Percentiles rank a stretch among this genome's conserved stretches.
Conservation (phyloP, 1,140 invertebrate genomes). For the Pemphigus obesinymphae region DNA sequence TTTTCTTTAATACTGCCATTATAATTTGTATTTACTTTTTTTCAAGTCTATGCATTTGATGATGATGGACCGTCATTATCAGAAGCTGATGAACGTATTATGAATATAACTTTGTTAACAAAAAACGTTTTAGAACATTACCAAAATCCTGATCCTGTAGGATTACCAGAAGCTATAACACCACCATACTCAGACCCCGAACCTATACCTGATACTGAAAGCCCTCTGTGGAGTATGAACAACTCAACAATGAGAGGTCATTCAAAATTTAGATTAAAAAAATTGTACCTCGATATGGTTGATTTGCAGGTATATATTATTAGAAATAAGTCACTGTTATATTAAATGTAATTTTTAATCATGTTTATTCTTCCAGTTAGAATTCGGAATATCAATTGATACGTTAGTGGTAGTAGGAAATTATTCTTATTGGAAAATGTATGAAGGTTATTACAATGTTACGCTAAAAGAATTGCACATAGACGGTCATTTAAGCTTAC, state of each 20-base stretch:
- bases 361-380: constrained; percentile 54
- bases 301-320: constrained; percentile 57
- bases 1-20: too few species aligned
- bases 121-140: constrained; percentile 67
- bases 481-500: constrained; percentile 60
- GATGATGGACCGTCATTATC: constrained; percentile 2
- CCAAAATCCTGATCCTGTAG: constrained; percentile 67
- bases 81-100: constrained; percentile 26
- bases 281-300: constrained; percentile 62
- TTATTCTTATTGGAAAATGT: constrained; percentile 68
- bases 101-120: constrained; percentile 53
- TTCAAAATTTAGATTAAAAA: constrained; percentile 69
- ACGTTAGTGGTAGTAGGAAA: constrained; percentile 65
- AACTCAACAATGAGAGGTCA: constrained; percentile 68
- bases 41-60: constrained; percentile 30
- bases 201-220: constrained; percentile 69
- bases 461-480: constrained; percentile 64
- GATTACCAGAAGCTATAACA: constrained; percentile 59
- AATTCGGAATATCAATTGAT: constrained; percentile 63
- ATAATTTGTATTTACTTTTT: too few species aligned
- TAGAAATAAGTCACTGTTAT: too few species aligned
- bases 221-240: constrained; percentile 67
- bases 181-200: constrained; percentile 72
- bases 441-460: constrained; percentile 69
- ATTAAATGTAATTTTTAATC: neutral